These are phyloP conservation scores for Stenodema calcarata DNA, from an alignment of 2,888 invertebrate species.

Conservation along the genomic window DNA sequence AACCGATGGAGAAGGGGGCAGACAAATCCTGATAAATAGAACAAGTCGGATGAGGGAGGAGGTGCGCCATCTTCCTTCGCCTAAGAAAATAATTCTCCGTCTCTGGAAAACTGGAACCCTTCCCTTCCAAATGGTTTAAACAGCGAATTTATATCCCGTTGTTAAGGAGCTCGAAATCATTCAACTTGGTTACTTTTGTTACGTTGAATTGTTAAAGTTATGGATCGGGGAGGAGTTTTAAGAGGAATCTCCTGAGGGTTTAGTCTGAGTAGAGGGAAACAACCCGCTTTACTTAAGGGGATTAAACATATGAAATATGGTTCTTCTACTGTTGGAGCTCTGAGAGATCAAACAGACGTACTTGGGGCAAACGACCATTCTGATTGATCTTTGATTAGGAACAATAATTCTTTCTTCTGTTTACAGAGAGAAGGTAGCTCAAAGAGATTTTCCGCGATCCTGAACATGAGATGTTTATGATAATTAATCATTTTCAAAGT, in stretches of 20 bases:
- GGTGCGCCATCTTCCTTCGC: not conserved
- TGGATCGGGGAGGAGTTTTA: slow-evolving; percentile 17
- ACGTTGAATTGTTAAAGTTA: slow-evolving; percentile 40
- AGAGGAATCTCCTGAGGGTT: slow-evolving; percentile 1
- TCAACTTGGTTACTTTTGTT: slow-evolving; percentile 42
- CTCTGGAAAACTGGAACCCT: not conserved
- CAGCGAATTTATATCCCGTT: slow-evolving; percentile 25
- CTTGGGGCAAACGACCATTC: not conserved
- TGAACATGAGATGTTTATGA: no score
- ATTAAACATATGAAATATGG: slow-evolving; percentile 45
- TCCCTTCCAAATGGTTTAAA: slow-evolving; percentile 1
- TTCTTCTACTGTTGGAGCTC: slow-evolving; percentile 34
- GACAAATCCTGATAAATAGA: slow-evolving; percentile 37
- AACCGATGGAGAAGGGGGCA: not conserved
- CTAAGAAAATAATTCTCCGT: slow-evolving; percentile 17
- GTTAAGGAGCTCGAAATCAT: slow-evolving; percentile 19
- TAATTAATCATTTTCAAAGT: no score
- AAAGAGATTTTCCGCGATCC: no score
- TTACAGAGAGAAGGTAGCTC: no score
- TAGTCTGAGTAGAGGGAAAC: not conserved
- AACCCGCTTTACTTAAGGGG: slow-evolving; percentile 39
- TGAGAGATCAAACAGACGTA: not conserved
- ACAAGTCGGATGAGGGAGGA: not conserved
- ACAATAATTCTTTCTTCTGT: no score
- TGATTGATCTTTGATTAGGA: slow-evolving; percentile 35